Percentiles rank a stretch among this genome's conserved stretches.
Evolutionary conservation across 2,888 invertebrate genomes (phyloP).

Genomic region (Lathronympha strigana): DNA sequence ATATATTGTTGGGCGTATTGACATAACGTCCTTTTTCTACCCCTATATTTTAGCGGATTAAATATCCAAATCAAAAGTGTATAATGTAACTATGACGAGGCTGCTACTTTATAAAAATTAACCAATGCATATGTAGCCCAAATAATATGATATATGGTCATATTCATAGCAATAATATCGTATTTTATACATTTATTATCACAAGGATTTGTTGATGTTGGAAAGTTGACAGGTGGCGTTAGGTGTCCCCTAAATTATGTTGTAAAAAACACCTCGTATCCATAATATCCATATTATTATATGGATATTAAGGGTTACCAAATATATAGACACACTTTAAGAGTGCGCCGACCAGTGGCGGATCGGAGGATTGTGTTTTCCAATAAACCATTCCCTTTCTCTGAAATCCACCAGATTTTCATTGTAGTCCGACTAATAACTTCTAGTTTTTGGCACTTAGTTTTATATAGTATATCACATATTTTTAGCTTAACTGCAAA

Average conservation of each 20-base stretch:
- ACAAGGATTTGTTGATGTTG: conserved; percentile 3
- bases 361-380: no score
- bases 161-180: conserved; percentile 41
- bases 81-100: background rate
- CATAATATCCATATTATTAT: no score
- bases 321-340: no score
- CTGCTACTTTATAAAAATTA: conserved; percentile 26
- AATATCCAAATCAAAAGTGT: background rate
- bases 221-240: conserved; percentile 7
- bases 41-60: background rate
- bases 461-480: no score
- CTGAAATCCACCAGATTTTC: no score
- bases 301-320: no score
- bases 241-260: background rate
- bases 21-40: conserved; percentile 19
- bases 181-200: conserved; percentile 32
- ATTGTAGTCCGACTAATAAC: no score
- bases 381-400: no score
- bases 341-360: no score
- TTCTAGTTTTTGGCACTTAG: no score
- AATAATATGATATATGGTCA: conserved; percentile 25
- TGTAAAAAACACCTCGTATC: no score
- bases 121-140: conserved; percentile 35
- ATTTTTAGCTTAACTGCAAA: no score
- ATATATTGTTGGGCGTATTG: background rate